Evolutionary conservation across 2,797 vertebrate genomes (phyloP), one percentile per base, ranked within the genome.

Genomic region (Pyrocephalus nanus): DNA sequence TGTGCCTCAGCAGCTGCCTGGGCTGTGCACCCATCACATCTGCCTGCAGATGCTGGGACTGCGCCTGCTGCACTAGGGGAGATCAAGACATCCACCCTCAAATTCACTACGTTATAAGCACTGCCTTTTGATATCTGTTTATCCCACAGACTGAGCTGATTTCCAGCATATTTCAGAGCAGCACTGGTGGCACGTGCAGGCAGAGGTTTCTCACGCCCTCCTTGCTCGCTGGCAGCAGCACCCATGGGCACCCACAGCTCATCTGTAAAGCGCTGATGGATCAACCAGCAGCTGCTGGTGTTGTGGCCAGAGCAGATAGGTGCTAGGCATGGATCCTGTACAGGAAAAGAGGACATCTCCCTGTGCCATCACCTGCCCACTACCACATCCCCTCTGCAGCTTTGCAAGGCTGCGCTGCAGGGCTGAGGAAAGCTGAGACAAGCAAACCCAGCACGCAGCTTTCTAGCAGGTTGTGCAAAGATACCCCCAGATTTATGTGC

Each of bases 161-260:
- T 65, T 57, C 66, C 87, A 80, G 11, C 4, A 1, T 11, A 14
- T n/a, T 62, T 79, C 50, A 38, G 45, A 62, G 48, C 15, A 72
- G 26, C 26, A 23, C 61, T 16, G 30, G 53, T 9, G 38, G 30
- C 61, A 78, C 0, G 0, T 8, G 42, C 0, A 0, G 66, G 62
- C 34, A 77, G 70, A 81, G 54, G 47, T 36, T 76, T 51, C 66
- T 75, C 21, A 6, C 1, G 18, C 12, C 17, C 21, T 57, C 21
- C 55, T 16, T 55, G 13, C 16, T 21, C 25, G 75, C 64, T 6
- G 7, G 62, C 30, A 60, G 77, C 73, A 67, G 76, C 38, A 36
- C 21, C 29, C 25, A 2, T 1, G 25, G 69, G 65, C 19, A 23
- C 42, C 57, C 6, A 30, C 51, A 53, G 51, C 51, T 53, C 51